Evolutionary conservation across 1,140 invertebrate genomes (phyloP), one percentile per base, ranked within the genome.

Genomic region (Bombus superbus): DNA sequence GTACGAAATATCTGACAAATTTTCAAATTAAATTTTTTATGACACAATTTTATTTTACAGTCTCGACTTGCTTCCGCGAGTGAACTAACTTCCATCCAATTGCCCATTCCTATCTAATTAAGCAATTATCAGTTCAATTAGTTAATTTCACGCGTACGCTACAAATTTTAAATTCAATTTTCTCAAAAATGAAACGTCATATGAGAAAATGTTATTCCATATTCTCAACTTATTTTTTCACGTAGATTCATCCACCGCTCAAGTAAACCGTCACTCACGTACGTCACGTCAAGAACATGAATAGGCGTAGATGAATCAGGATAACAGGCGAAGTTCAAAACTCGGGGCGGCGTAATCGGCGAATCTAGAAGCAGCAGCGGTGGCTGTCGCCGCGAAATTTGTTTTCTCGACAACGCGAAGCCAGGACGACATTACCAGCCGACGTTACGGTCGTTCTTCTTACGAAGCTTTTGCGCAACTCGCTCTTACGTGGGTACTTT

Each of bases 401-500:
- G 44, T 82, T 87, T 77, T 57, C 86, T 66, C 75, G 76, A 88
- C 83, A 72, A 83, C 83, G 80, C 76, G 75, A 87, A 84, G 69
- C 38, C 77, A 77, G 69, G 76, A 87, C 81, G 79, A 87, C 86
- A 83, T 88, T 86, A 68, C 86, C 69, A 80, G 78, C 42, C 86
- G 79, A 81, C 89, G 88, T 90, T 89, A 89, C 79, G 86, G 83
- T 83, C 83, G 86, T 90, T 90, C 89, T 90, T 90, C 89, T 90
- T 90, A 90, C 86, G 86, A 83, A 64, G 89, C 74, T 66, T 85
- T 91, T 91, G 89, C 89, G 89, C 89, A 91, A 91, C 81, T 66
- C 81, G 66, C 81, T 88, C 89, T 91, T 91, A 90, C 90, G 89
- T 91, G 79, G 89, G 74, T 91, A 91, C 90, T 91, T 91, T 91